A percentile compares a stretch with the other conserved stretches of the same genome.
These are phyloP conservation scores for Physella acuta DNA, from an alignment of 1,140 invertebrate species.

Conservation along the genomic window DNA sequence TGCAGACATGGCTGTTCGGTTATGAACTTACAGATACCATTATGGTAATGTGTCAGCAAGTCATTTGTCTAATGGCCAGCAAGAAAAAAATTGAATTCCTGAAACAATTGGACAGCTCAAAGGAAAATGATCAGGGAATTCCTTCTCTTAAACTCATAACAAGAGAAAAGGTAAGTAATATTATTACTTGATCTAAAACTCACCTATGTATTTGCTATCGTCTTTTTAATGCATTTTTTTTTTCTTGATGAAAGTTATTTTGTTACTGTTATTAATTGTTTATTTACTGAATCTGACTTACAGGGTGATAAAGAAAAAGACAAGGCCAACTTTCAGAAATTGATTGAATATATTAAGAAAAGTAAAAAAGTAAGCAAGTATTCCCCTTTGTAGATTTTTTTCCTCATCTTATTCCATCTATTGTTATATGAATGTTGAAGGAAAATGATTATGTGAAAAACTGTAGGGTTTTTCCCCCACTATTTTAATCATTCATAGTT, in stretches of 20 bases:
- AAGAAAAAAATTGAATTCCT: conserved; percentile 99
- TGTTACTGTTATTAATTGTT: not conserved
- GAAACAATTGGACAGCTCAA: conserved; percentile 83
- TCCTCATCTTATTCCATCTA: too few species aligned
- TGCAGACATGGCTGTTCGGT: conserved; percentile 92
- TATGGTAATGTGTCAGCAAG: conserved; percentile 83
- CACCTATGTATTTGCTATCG: not conserved
- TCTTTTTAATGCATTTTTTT: not conserved
- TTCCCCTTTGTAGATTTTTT: not conserved
- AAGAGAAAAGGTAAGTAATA: conserved; percentile 77
- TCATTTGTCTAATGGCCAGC: conserved; percentile 87
- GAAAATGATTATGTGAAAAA: too few species aligned
- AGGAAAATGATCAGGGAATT: conserved; percentile 72
- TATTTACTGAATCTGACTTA: too few species aligned
- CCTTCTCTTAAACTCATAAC: conserved; percentile 85
- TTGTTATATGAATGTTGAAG: too few species aligned
- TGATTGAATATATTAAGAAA: conserved; percentile 81
- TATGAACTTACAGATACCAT: conserved; percentile 96
- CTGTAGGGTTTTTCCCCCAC: too few species aligned
- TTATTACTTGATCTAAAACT: too few species aligned
- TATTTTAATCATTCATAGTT: too few species aligned
- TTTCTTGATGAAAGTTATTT: not conserved
- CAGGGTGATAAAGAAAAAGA: conserved; percentile 84
- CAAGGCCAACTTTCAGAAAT: conserved; percentile 87
- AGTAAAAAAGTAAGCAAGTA: conserved; percentile 71